Base-by-base conservation (phyloP, 2,888 invertebrate genomes). In the Amphipoea lucens region DNA sequence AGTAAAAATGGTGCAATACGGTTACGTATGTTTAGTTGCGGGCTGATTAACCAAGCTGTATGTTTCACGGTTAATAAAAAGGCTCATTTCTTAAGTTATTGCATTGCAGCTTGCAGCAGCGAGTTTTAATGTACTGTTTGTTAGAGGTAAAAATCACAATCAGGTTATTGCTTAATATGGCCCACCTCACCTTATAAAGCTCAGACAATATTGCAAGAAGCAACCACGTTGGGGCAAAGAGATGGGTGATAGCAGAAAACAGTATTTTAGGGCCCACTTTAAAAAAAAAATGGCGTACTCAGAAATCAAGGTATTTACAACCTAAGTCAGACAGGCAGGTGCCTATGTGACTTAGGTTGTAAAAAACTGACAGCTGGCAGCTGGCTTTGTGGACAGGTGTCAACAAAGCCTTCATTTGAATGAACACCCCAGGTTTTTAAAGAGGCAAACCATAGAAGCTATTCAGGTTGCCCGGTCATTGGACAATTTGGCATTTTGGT, bases 1-100 rank as follows among this genome's bases (percentile, higher is more conserved):
- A 84, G 48, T 80, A 60, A 66, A 79, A 85, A 82, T 85, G 82
- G 54, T 73, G 85, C 72, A 85, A 85, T 82, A 82, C 17, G 11
- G 54, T 82, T 75, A 72, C 76, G 72, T 79, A 40, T 45, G 20
- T 62, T 69, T 57, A 76, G 45, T 78, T 78, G 78, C 69, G 70
- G 76, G 73, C 65, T 85, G 78, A 74, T 76, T 70, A 65, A 67
- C 66, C 60, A 85, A 76, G 70, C 54, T 63, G 62, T 75, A 68
- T 81, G 45, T 84, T 78, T 71, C 65, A 65, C 57, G 67, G 67
- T 9, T 65, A 48, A 40, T 84, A 76, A 81, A 84, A 75, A 3
- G 60, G 36, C 20, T 7, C 2, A 69, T 63, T 78, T 45, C 29
- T 51, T 1, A 40, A 45, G 54, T 74, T 40, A 69, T 70, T 82